Evolutionary conservation across 2,888 invertebrate genomes (phyloP).

Genomic region (Hipparchia sbordonii): DNA sequence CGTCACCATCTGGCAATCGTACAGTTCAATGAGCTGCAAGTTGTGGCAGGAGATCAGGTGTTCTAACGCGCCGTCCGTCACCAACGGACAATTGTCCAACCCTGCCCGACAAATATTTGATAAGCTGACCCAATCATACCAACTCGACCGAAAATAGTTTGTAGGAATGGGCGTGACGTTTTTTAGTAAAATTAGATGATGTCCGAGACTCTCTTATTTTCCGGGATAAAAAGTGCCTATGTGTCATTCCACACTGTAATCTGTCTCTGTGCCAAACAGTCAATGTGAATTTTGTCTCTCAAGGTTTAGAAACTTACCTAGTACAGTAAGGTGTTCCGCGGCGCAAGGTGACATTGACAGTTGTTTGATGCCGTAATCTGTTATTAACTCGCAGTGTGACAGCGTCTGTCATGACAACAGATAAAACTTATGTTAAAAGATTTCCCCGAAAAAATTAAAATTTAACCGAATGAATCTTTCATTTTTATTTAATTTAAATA

Average conservation of each 20-base stretch:
- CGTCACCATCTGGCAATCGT: conserved; percentile 99
- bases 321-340: conserved; percentile 95
- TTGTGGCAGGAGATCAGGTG: conserved; percentile 97
- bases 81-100: conserved; percentile 98
- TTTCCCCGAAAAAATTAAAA: not conserved
- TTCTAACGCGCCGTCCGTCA: conserved; percentile 98
- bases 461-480: too few species aligned
- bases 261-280: too few species aligned
- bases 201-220: too few species aligned
- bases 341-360: conserved; percentile 96
- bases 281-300: too few species aligned
- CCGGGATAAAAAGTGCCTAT: too few species aligned
- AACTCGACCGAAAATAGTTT: too few species aligned
- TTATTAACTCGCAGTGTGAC: conserved; percentile 99
- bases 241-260: too few species aligned
- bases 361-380: conserved; percentile 98
- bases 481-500: not conserved
- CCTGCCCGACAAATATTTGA: conserved; percentile 64
- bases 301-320: conserved; percentile 82
- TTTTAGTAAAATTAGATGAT: too few species aligned
- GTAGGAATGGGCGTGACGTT: too few species aligned
- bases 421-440: not conserved
- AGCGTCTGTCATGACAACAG: conserved; percentile 87
- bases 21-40: conserved; percentile 97
- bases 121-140: too few species aligned